These are phyloP conservation scores for Maniola jurtina DNA, from an alignment of 1,140 invertebrate genomes.

Conservation along the genomic window DNA sequence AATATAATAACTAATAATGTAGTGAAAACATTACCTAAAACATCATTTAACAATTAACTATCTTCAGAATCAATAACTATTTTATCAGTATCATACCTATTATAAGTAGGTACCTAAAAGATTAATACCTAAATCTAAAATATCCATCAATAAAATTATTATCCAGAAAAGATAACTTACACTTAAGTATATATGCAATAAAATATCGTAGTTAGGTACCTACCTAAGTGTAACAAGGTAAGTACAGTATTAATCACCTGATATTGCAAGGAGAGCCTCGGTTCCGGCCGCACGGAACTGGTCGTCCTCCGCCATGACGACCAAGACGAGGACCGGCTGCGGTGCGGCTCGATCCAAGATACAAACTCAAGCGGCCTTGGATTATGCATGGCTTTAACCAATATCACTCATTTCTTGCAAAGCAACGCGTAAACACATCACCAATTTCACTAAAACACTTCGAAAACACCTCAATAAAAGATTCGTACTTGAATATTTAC, in stretches of 20 bases:
- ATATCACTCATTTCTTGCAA: slow-evolving; percentile 56
- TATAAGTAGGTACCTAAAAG: no score
- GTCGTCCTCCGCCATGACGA: slow-evolving; percentile 49
- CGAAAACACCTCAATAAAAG: slow-evolving; percentile 10
- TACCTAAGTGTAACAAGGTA: neutral
- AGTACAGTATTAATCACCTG: slow-evolving; percentile 40
- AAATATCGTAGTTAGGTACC: no score
- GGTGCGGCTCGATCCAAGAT: slow-evolving; percentile 39
- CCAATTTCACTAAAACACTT: slow-evolving; percentile 44
- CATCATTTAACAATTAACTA: no score
- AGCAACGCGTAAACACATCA: slow-evolving; percentile 35
- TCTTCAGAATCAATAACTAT: no score
- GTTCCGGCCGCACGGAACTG: slow-evolving; percentile 46
- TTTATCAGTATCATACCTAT: no score
- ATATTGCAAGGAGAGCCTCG: slow-evolving; percentile 64
- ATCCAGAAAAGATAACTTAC: no score
- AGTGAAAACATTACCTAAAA: no score
- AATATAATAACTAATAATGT: no score
- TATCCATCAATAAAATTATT: no score
- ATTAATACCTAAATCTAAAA: no score
- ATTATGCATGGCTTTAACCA: slow-evolving; percentile 56
- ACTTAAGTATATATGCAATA: no score
- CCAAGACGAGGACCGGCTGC: slow-evolving; percentile 61
- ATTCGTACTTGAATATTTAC: slow-evolving; percentile 35
- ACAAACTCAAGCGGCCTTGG: slow-evolving; percentile 47